Conservation (phyloP, 2,113 vertebrate genomes). For the Solea solea region DNA sequence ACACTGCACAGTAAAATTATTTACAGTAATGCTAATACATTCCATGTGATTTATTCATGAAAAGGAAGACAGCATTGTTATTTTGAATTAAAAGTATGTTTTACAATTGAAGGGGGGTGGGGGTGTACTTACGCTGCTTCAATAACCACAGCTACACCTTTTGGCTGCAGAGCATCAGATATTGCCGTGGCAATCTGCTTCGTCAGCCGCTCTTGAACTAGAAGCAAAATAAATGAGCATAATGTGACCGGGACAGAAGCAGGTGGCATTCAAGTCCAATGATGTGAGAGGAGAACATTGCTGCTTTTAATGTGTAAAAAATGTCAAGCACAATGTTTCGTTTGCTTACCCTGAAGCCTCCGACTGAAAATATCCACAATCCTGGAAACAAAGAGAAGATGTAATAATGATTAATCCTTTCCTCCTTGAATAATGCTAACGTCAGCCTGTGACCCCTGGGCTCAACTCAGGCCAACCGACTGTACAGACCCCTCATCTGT, state of each 20-base stretch:
- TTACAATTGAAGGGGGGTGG: too few relatives aligned
- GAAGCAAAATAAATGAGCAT: background rate
- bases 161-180: conserved; percentile 81
- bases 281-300: background rate
- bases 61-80: too few relatives aligned
- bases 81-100: too few relatives aligned
- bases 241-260: background rate
- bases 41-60: too few relatives aligned
- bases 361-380: conserved; percentile 88
- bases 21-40: too few relatives aligned
- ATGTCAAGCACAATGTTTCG: background rate
- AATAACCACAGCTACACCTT: conserved; percentile 79
- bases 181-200: conserved; percentile 83
- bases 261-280: too few relatives aligned
- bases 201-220: conserved; percentile 85
- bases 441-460: conserved; percentile 18
- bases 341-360: conserved; percentile 83
- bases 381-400: conserved; percentile 62
- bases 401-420: conserved; percentile 60
- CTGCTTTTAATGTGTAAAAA: background rate
- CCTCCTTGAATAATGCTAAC: conserved; percentile 41
- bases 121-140: conserved; percentile 80
- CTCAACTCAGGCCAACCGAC: background rate
- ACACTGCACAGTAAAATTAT: too few relatives aligned
- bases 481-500: conserved; percentile 34